Percentiles rank a stretch among this genome's conserved stretches.
These are phyloP conservation scores for Syrista parreyssii DNA, from an alignment of 2,888 invertebrate genomes.

Conservation along the genomic window DNA sequence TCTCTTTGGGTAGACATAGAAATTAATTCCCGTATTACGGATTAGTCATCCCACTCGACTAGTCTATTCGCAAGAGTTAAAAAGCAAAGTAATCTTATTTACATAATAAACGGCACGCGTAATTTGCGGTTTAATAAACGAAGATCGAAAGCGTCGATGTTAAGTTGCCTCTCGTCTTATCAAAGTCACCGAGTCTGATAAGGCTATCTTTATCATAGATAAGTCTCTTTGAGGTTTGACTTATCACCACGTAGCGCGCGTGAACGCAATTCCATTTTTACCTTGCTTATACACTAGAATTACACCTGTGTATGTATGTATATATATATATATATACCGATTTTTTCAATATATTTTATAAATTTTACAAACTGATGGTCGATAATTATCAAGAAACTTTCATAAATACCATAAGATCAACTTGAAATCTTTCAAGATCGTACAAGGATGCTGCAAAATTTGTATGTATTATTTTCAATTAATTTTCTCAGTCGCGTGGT, in stretches of 20 bases:
- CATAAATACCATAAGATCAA: neutral
- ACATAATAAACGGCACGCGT: conserved; percentile 9
- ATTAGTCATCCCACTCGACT: neutral
- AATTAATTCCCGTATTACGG: neutral
- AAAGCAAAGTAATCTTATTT: conserved; percentile 7
- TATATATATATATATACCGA: no score
- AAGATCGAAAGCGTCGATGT: neutral
- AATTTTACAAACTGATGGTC: neutral
- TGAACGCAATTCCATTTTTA: neutral
- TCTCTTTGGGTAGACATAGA: neutral
- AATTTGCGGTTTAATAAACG: neutral
- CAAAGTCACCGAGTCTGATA: conserved; percentile 32
- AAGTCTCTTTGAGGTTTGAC: conserved; percentile 30
- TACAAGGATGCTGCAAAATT: no score
- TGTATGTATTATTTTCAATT: no score
- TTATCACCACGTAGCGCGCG: conserved; percentile 24
- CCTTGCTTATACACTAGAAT: no score
- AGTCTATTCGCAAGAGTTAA: neutral
- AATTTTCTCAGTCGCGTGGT: neutral
- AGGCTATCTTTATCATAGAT: conserved; percentile 42
- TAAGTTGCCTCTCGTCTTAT: conserved; percentile 29
- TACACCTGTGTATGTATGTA: no score
- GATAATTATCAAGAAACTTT: neutral
- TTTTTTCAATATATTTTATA: no score
- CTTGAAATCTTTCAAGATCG: neutral